Evolutionary conservation across 2,888 invertebrate species (phyloP), one percentile per base, ranked within the genome.

Genomic region (Tiliacea aurago): DNA sequence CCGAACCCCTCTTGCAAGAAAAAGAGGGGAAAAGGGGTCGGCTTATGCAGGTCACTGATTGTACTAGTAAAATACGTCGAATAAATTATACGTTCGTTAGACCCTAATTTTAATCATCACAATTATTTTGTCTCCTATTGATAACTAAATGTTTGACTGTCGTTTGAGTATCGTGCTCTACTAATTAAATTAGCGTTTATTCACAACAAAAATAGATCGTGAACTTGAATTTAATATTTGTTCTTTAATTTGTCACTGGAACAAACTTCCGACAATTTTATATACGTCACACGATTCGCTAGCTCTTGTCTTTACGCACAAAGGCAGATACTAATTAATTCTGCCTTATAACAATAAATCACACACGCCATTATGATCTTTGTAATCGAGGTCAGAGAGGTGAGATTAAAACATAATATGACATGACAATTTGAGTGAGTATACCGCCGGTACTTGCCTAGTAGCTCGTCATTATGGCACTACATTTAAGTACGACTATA

Each of bases 251-350:
- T 84, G 76, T 86, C 74, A 81, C 65, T 67, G 73, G 84, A 88
- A 85, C 83, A 83, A 87, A 86, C 90, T 91, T 90, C 91, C 91
- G 90, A 76, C 90, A 87, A 78, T 71, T 85, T 86, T 75, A 86
- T 85, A 70, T 77, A 70, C 81, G 70, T 61, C 73, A 73, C 86
- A 89, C 88, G 88, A 86, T 78, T 82, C 55, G 37, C 61, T 73
- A 70, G 47, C 59, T 69, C 58, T 77, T 73, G 80, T 71, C 63
- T 84, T 81, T 72, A 73, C 71, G 62, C 72, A 76, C 71, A 62
- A 73, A 77, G 69, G 76, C 73, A 78, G 43, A 47, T 43, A 58
- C 43, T 73, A 73, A 86, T 86, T 78, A 82, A 65, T 72, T 62
- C 43, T 64, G 66, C 45, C 66, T 28, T 28, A 51, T 63, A 64